These are phyloP conservation scores for Diplodus sargus DNA, from an alignment of 2,797 vertebrate genomes.

Conservation along the genomic window DNA sequence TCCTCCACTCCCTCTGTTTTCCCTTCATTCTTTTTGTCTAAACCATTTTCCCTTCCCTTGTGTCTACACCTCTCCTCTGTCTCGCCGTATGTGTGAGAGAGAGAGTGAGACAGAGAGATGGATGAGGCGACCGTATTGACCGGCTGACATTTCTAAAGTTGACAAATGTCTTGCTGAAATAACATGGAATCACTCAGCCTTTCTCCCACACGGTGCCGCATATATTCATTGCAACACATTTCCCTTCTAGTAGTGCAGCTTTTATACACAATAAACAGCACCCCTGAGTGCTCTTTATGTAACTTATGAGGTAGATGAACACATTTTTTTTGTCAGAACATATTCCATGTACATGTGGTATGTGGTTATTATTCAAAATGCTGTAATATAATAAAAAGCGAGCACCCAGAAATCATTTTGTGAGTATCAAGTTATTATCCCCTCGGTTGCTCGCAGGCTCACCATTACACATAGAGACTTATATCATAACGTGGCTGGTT, in stretches of 20 bases:
- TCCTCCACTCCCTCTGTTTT: not conserved
- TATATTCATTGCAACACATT: slow-evolving; percentile 27
- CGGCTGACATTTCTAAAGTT: slow-evolving; percentile 67
- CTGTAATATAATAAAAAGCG: not conserved
- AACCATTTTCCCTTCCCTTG: slow-evolving; percentile 2
- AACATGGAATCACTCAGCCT: slow-evolving; percentile 49
- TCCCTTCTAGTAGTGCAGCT: slow-evolving; percentile 10
- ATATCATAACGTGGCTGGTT: not conserved
- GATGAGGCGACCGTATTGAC: slow-evolving; percentile 51
- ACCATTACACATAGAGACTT: not conserved
- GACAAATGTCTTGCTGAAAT: slow-evolving; percentile 65
- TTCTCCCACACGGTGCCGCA: slow-evolving; percentile 38
- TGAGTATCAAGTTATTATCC: not conserved
- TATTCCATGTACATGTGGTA: not conserved
- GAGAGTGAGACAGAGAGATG: slow-evolving; percentile 9
- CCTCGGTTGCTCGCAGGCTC: not conserved
- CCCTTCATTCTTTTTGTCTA: not conserved
- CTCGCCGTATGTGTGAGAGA: slow-evolving; percentile 3
- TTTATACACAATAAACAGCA: not conserved
- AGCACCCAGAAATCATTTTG: not conserved
- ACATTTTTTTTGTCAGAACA: not conserved
- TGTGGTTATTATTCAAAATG: not conserved
- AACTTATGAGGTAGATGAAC: not conserved
- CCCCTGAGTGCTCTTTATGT: slow-evolving; percentile 10
- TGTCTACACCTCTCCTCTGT: not conserved